phyloP scores from a whole-genome alignment of 2,113 vertebrate species.

The Jaculus jaculus region DNA sequence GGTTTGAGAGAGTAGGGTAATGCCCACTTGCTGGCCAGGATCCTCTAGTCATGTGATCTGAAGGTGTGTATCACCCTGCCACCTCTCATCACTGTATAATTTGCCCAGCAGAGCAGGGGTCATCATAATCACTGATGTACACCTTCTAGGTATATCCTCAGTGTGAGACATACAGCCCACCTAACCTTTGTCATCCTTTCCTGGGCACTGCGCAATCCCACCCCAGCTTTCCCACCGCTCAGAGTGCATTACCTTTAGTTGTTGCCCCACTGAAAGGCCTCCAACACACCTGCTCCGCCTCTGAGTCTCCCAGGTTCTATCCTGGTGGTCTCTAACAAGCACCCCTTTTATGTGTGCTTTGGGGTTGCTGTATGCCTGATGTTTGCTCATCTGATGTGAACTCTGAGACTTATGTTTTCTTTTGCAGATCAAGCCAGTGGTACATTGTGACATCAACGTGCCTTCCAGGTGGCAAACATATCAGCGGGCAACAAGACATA shows the following conservation, averaged over 20 bases:
- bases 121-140: not conserved
- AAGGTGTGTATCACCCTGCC: not conserved
- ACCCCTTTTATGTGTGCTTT: rapidly evolving
- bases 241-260: not conserved
- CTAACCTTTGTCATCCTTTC: not conserved
- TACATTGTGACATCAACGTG: slow-evolving; percentile 85
- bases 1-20: no score
- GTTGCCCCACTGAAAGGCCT: rapidly evolving
- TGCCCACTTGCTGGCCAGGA: not conserved
- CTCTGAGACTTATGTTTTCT: slow-evolving; percentile 35
- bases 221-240: not conserved
- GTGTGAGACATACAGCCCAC: not conserved
- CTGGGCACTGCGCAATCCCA: not conserved
- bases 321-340: rapidly evolving
- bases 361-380: rapidly evolving
- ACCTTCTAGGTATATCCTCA: no score
- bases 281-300: rapidly evolving
- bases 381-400: not conserved
- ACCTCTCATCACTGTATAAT: no score
- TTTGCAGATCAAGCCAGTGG: slow-evolving; percentile 87
- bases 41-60: not conserved
- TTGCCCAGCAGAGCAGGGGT: not conserved
- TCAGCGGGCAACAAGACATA: slow-evolving; percentile 81
- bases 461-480: slow-evolving; percentile 86
- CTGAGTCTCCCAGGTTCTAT: not conserved